These are phyloP conservation scores for Sebastiscus tertius DNA, from an alignment of 2,797 vertebrate genomes.

Conservation along the genomic window DNA sequence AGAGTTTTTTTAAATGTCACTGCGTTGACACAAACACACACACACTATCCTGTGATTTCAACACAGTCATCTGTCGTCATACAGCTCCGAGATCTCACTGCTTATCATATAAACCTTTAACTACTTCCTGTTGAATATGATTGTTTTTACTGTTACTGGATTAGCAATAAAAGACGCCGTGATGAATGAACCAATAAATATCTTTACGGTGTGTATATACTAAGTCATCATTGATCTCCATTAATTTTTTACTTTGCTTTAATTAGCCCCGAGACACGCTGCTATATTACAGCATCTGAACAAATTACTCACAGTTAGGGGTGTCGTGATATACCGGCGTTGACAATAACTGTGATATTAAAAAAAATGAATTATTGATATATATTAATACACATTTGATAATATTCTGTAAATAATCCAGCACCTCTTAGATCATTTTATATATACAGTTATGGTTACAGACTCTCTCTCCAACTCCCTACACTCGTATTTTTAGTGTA, in stretches of 20 bases:
- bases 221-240: not conserved
- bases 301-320: not conserved
- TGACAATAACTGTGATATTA: too few relatives aligned
- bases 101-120: not conserved
- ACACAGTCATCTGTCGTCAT: not conserved
- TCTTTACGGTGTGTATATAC: not conserved
- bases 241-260: not conserved
- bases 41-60: not conserved
- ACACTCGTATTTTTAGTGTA: too few relatives aligned
- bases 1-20: slow-evolving; percentile 35
- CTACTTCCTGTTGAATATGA: not conserved
- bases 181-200: not conserved
- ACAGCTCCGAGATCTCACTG: not conserved
- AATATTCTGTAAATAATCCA: too few relatives aligned
- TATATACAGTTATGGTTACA: too few relatives aligned
- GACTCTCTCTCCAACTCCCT: too few relatives aligned
- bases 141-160: not conserved
- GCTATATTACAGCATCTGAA: not conserved
- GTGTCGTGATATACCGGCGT: too few relatives aligned
- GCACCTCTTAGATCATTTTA: too few relatives aligned
- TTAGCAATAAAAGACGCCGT: not conserved
- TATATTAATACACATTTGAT: too few relatives aligned
- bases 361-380: too few relatives aligned
- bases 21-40: not conserved
- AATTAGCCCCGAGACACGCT: not conserved